Evolutionary conservation across 2,113 vertebrate species (phyloP).

Genomic region (Emydura subglobosa): DNA sequence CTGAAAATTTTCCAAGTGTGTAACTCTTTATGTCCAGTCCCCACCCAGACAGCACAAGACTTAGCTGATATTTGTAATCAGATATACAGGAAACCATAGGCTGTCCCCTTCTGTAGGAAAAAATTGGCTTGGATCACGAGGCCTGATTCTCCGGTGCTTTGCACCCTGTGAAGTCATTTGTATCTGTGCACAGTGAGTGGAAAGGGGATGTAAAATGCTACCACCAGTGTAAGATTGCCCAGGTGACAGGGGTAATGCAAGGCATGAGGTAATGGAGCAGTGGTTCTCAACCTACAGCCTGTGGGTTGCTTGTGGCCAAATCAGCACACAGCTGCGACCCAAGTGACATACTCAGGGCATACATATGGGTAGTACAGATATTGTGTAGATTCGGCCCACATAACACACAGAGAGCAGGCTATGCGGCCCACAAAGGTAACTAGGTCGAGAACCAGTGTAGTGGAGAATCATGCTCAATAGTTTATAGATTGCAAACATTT

Average conservation of each 20-base stretch:
- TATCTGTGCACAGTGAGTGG: neutral
- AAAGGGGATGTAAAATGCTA: neutral
- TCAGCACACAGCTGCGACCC: too few relatives aligned
- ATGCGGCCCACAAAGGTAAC: too few relatives aligned
- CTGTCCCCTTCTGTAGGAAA: neutral
- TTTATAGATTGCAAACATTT: neutral
- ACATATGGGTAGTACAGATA: too few relatives aligned
- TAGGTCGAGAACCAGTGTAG: neutral
- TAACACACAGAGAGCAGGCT: too few relatives aligned
- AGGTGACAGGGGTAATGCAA: neutral
- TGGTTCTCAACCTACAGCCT: too few relatives aligned
- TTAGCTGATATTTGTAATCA: fast-evolving
- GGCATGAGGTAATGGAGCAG: neutral
- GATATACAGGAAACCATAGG: neutral
- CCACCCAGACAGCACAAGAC: neutral
- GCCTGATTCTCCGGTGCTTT: neutral
- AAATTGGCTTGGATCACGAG: neutral
- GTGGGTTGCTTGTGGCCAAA: too few relatives aligned
- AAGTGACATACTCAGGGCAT: too few relatives aligned
- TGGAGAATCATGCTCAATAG: too few relatives aligned
- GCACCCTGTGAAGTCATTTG: neutral
- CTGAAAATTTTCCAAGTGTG: neutral
- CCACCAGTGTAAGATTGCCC: neutral
- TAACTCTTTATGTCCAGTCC: neutral
- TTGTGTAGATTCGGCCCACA: too few relatives aligned